Base-by-base conservation (phyloP, 2,113 vertebrate genomes). In the Halcyon senegalensis region DNA sequence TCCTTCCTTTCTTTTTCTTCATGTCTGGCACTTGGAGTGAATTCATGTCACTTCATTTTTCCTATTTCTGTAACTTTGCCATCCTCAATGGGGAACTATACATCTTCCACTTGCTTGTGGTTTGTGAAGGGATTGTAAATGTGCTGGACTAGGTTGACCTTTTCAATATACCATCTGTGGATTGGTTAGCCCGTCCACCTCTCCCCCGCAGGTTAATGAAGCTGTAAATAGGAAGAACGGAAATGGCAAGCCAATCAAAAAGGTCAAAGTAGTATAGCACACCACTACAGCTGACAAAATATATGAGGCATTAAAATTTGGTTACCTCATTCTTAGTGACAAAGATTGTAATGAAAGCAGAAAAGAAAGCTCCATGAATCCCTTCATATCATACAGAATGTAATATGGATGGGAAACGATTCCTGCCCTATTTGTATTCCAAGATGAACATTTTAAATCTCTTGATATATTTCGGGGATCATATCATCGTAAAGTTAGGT, bases 241-340 rank as follows among this genome's bases (percentile, higher is more conserved):
- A 97, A 97, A 97, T 97, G 97, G 96, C 96, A 97, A 96, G 74
- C 80, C 92, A 97, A 97, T 97, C 96, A 97, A 88, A 97, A 97
- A 97, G 96, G 97, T 97, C 97, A 97, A 67, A 83, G 77, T 83
- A 80, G 95, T 88, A 87, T 48, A 94, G 77, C 69, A 94, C 63
- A 60, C 89, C 60, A 85, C 91, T 89, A 51, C 75, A 62, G 50
- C 93, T 97, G 96, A 95, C 96, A 97, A 96, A 97, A 96, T 96
- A 81, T 87, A 97, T 97, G 95, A 91, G 79, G 91, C 93, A 94
- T 94, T 97, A 94, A 96, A 94, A 95, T 96, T 90, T 94, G 93
- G 89, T 56, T 97, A 80, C 87, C 55, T 97, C 85, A 97, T 97
- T 95, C 87, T 82, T 90, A 89, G 82, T 96, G 95, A 95, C 97